Evolutionary conservation across 2,888 invertebrate genomes (phyloP).

Genomic region (Ormyrus rosae): DNA sequence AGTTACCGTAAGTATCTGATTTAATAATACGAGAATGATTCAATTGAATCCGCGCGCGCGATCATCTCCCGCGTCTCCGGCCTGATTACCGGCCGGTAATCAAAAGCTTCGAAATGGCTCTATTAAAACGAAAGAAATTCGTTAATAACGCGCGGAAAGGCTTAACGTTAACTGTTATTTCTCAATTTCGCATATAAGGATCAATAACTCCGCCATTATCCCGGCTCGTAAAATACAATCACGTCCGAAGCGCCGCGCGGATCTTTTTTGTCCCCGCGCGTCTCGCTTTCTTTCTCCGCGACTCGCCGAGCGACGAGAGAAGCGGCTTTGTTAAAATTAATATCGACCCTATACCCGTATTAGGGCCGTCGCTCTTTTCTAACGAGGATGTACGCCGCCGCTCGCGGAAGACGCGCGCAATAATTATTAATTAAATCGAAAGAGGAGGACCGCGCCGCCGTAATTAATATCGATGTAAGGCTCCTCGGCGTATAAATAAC

Average conservation of each 20-base stretch:
- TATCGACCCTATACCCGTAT: constrained; percentile 31
- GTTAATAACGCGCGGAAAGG: constrained; percentile 9
- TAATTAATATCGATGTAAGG: constrained; percentile 2
- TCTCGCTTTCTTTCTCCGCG: neutral
- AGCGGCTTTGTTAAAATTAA: constrained; percentile 43
- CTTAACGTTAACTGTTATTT: constrained; percentile 33
- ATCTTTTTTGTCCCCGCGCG: constrained; percentile 33
- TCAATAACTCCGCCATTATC: constrained; percentile 34
- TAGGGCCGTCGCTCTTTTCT: constrained; percentile 34
- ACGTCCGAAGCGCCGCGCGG: neutral
- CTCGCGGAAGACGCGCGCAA: neutral
- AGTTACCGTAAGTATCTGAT: neutral
- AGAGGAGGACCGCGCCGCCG: neutral
- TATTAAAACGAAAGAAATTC: constrained; percentile 20
- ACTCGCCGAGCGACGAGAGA: neutral
- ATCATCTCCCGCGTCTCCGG: neutral
- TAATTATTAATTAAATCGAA: constrained; percentile 11
- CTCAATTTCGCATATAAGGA: constrained; percentile 40
- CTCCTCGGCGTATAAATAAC: neutral
- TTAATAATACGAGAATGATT: neutral
- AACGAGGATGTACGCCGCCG: neutral
- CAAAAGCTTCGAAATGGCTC: constrained; percentile 10
- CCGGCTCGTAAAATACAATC: constrained; percentile 26
- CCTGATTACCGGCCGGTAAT: neutral
- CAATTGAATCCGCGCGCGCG: neutral